These are phyloP conservation scores for Gari tellinella DNA, from an alignment of 2,888 invertebrate species.

Conservation along the genomic window DNA sequence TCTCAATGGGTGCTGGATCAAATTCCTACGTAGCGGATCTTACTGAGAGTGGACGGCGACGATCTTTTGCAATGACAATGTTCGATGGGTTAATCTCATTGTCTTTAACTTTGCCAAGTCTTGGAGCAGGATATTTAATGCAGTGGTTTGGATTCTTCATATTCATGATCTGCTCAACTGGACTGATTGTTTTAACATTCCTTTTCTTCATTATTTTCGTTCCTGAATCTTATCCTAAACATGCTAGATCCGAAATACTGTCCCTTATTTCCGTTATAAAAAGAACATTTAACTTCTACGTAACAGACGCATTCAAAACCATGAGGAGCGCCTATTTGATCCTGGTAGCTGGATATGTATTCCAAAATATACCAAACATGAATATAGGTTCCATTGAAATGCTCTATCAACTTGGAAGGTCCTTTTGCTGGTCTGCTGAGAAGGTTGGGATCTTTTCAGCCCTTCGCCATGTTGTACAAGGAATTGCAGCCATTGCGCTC, in stretches of 20 bases:
- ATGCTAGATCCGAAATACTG: constrained; percentile 6
- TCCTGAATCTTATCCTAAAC: constrained; percentile 30
- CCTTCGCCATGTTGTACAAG: constrained; percentile 31
- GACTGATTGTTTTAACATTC: constrained; percentile 1
- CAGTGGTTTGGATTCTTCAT: constrained; percentile 20
- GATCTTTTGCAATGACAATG: constrained; percentile 40
- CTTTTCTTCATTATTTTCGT: constrained; percentile 10
- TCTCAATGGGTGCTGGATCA: constrained; percentile 16
- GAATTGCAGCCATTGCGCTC: constrained; percentile 23
- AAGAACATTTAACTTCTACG: constrained; percentile 28
- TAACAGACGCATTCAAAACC: constrained; percentile 6
- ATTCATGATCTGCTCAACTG: constrained; percentile 5
- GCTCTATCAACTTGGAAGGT: constrained; percentile 52
- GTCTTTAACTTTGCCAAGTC: constrained; percentile 27
- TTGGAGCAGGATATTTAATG: constrained; percentile 43
- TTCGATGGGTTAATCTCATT: constrained; percentile 25
- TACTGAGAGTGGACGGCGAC: constrained; percentile 30
- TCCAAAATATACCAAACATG: constrained; percentile 6
- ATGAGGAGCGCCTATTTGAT: constrained; percentile 30
- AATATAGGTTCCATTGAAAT: constrained; percentile 30
- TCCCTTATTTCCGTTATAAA: constrained; percentile 3
- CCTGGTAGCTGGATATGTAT: constrained; percentile 25
- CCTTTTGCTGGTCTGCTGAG: constrained; percentile 60
- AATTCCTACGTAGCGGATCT: constrained; percentile 53
- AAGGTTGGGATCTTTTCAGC: constrained; percentile 48